These are phyloP conservation scores for Drosophila pegasa DNA, from an alignment of 2,888 invertebrate species.

Conservation along the genomic window DNA sequence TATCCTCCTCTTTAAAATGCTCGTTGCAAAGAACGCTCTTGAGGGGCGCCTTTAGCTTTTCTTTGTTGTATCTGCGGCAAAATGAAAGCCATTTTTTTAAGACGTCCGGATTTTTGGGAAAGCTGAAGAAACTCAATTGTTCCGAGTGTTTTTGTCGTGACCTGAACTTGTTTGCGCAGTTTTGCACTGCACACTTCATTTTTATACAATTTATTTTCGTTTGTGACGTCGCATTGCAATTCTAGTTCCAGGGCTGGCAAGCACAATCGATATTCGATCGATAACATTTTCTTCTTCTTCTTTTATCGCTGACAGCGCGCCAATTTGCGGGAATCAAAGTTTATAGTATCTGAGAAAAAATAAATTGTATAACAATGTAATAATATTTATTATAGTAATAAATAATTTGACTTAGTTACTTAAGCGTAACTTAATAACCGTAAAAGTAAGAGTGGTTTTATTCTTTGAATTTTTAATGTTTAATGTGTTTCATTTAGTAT, in stretches of 20 bases:
- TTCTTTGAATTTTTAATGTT: no score
- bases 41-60: conserved; percentile 23
- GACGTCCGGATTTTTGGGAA: conserved; percentile 49
- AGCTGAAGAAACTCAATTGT: conserved; percentile 58
- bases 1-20: conserved; percentile 63
- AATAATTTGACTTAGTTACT: no score
- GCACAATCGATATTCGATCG: conserved; percentile 24
- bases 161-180: conserved; percentile 57
- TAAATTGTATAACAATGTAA: no score
- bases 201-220: conserved; percentile 34
- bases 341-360: no score
- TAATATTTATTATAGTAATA: no score
- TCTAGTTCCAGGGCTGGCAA: conserved; percentile 26
- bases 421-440: no score
- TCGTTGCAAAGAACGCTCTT: conserved; percentile 63
- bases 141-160: conserved; percentile 46
- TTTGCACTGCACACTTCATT: conserved; percentile 63
- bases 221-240: conserved; percentile 48
- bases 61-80: conserved; percentile 51
- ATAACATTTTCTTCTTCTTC: not conserved
- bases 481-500: no score
- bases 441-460: no score
- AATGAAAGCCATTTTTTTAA: conserved; percentile 53
- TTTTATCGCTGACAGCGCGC: not conserved
- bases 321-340: not conserved